Evolutionary conservation across 2,888 invertebrate species (phyloP).

Genomic region (Nomada ferruginata): DNA sequence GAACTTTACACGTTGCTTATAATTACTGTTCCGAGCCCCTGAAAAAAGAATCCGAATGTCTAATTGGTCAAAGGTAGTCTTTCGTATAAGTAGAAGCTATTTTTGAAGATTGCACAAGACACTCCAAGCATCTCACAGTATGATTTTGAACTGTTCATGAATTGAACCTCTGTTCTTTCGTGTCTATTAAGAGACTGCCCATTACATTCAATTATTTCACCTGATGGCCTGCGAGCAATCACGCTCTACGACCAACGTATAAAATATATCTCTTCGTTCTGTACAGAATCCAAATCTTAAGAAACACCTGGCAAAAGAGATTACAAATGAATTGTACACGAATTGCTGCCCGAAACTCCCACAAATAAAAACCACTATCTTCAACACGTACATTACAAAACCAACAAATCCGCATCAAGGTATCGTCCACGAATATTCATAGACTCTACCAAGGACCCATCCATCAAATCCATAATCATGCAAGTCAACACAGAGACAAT

Average conservation of each 20-base stretch:
- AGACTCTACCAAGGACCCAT: neutral
- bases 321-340: neutral
- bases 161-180: neutral
- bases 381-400: neutral
- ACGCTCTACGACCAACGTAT: neutral
- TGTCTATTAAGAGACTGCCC: neutral
- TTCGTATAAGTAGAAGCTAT: slow-evolving; percentile 18
- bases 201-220: neutral
- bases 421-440: neutral
- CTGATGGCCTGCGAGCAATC: neutral
- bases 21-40: neutral
- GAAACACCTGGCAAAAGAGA: neutral
- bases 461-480: slow-evolving; percentile 36
- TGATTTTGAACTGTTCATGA: neutral
- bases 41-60: slow-evolving; percentile 12
- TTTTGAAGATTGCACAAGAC: slow-evolving; percentile 28
- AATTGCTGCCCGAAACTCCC: neutral
- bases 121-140: neutral
- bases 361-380: neutral
- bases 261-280: neutral
- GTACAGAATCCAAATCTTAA: neutral
- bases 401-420: too few relatives aligned
- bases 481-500: slow-evolving; percentile 29
- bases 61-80: slow-evolving; percentile 8
- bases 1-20: neutral